Evolutionary conservation across 2,888 invertebrate genomes (phyloP).

Genomic region (Ferdinandea cuprea): DNA sequence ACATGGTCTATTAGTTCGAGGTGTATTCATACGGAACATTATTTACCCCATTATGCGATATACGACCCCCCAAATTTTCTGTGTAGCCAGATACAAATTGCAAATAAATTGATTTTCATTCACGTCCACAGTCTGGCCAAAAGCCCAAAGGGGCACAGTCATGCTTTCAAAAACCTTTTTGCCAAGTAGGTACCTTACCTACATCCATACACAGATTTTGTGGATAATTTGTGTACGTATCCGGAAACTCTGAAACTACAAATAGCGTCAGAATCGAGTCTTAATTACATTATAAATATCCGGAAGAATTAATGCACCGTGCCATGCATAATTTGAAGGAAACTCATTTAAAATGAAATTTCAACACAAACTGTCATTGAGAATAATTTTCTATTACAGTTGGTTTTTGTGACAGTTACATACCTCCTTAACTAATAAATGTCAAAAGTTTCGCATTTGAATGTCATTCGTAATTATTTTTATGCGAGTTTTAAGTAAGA

Average conservation of each 20-base stretch:
- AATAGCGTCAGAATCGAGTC: slow-evolving; percentile 37
- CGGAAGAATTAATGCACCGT: slow-evolving; percentile 18
- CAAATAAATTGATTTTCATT: slow-evolving; percentile 28
- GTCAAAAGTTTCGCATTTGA: neutral
- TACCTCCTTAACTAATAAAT: neutral
- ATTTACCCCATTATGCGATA: slow-evolving; percentile 21
- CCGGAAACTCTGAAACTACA: slow-evolving; percentile 13
- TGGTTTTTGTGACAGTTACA: neutral
- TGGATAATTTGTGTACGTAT: slow-evolving; percentile 33
- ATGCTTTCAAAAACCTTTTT: slow-evolving; percentile 25
- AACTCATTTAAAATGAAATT: slow-evolving; percentile 7
- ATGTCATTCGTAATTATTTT: neutral
- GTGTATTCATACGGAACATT: slow-evolving; percentile 16
- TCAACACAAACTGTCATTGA: slow-evolving; percentile 12
- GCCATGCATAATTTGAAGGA: slow-evolving; percentile 7
- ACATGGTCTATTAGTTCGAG: neutral
- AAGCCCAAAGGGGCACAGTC: neutral
- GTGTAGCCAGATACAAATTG: neutral
- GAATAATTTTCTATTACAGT: slow-evolving; percentile 7
- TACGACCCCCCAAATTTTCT: slow-evolving; percentile 13
- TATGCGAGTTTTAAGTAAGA: neutral
- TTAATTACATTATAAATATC: slow-evolving; percentile 57
- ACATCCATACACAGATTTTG: no score
- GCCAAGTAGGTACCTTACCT: no score
- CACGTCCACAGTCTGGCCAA: neutral